Evolutionary conservation across 2,888 invertebrate species (phyloP).

Genomic region (Amphipoea lucens): DNA sequence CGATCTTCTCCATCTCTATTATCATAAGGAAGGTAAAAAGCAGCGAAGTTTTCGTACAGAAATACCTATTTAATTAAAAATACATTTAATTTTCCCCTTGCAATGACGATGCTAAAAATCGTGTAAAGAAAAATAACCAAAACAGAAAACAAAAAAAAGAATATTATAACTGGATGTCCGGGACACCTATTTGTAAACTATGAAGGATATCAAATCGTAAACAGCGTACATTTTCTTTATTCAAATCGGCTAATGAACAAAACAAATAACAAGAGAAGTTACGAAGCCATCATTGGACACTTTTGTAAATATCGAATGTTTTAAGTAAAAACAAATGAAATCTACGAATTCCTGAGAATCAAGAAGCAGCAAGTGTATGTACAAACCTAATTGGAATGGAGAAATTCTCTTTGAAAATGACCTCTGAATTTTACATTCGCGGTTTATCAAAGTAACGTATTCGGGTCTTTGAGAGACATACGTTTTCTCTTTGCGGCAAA

Average conservation of each 20-base stretch:
- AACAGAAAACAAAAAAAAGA: neutral
- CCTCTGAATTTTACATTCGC: conserved; percentile 38
- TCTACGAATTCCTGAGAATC: conserved; percentile 30
- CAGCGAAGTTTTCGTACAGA: neutral
- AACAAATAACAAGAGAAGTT: conserved; percentile 57
- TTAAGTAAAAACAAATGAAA: conserved; percentile 59
- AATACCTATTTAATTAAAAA: neutral
- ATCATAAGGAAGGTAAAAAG: neutral
- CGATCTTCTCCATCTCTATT: neutral
- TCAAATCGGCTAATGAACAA: conserved; percentile 34
- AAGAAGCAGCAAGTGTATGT: conserved; percentile 19
- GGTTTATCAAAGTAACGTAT: conserved; percentile 27
- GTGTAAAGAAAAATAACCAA: neutral
- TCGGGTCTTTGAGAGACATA: conserved; percentile 6
- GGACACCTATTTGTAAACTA: conserved; percentile 43
- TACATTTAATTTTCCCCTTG: neutral
- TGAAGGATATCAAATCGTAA: conserved; percentile 23
- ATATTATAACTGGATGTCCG: conserved; percentile 4
- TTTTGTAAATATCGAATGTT: conserved; percentile 59
- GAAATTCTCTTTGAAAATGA: conserved; percentile 25
- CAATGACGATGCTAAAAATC: neutral
- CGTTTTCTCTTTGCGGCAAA: conserved; percentile 2
- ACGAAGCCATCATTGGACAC: conserved; percentile 40
- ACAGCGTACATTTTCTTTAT: conserved; percentile 37
- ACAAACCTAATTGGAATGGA: conserved; percentile 47